Evolutionary conservation across 2,888 invertebrate species (phyloP).

Genomic region (Cantharis flavilabris): DNA sequence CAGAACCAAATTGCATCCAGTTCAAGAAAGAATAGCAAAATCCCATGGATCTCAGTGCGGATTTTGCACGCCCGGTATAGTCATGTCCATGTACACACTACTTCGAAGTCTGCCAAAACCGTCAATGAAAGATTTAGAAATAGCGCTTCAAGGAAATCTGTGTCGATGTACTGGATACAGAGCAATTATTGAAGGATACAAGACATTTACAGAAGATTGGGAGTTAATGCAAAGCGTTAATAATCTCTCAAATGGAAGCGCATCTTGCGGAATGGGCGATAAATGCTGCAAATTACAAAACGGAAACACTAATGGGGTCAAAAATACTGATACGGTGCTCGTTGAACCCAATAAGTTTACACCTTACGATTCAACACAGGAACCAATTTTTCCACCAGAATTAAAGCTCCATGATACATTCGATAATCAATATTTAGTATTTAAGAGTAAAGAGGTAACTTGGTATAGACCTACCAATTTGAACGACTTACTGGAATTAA

Average conservation of each 20-base stretch:
- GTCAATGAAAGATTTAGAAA: slow-evolving; percentile 76
- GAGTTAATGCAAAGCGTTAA: slow-evolving; percentile 45
- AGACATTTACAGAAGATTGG: slow-evolving; percentile 81
- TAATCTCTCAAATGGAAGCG: slow-evolving; percentile 36
- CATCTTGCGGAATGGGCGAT: slow-evolving; percentile 65
- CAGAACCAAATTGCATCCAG: slow-evolving; percentile 77
- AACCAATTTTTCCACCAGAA: slow-evolving; percentile 93
- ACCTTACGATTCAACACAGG: slow-evolving; percentile 81
- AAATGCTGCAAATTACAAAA: slow-evolving; percentile 64
- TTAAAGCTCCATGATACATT: slow-evolving; percentile 65
- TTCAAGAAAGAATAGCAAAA: slow-evolving; percentile 86
- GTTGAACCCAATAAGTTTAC: slow-evolving; percentile 67
- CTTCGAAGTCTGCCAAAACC: slow-evolving; percentile 75
- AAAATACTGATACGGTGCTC: slow-evolving; percentile 51
- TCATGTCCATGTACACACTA: slow-evolving; percentile 95
- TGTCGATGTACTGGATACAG: slow-evolving; percentile 95
- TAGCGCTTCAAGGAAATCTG: slow-evolving; percentile 80
- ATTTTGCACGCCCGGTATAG: slow-evolving; percentile 83
- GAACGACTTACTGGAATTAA: slow-evolving; percentile 69
- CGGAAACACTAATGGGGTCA: slow-evolving; percentile 21
- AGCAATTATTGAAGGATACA: slow-evolving; percentile 89
- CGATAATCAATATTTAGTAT: slow-evolving; percentile 65
- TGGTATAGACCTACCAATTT: slow-evolving; percentile 79
- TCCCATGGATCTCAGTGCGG: slow-evolving; percentile 95
- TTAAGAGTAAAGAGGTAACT: slow-evolving; percentile 65